Evolutionary conservation across 2,888 invertebrate species (phyloP).

Genomic region (Acronicta leporina): DNA sequence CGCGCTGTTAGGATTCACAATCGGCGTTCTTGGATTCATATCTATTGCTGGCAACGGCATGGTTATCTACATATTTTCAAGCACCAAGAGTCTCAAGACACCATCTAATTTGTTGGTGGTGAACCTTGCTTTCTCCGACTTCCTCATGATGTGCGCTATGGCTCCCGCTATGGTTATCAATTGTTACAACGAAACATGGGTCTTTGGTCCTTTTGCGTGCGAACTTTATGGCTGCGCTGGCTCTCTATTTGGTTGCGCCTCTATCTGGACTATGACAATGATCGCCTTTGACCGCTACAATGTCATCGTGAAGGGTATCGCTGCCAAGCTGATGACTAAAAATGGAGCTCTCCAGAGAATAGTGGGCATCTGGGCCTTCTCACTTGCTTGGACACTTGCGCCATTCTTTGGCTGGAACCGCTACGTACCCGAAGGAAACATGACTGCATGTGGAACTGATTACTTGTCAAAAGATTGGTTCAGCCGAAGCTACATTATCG

Average conservation of each 20-base stretch:
- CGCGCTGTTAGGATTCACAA: constrained; percentile 93
- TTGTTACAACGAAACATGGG: constrained; percentile 94
- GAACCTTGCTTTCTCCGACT: constrained; percentile 97
- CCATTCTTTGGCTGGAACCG: constrained; percentile 97
- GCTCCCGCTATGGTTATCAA: constrained; percentile 95
- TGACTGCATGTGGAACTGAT: constrained; percentile 97
- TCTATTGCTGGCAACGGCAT: constrained; percentile 92
- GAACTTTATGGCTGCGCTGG: constrained; percentile 96
- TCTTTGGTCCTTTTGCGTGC: constrained; percentile 93
- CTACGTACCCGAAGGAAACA: constrained; percentile 97
- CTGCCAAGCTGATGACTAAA: constrained; percentile 95
- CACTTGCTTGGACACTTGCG: constrained; percentile 93
- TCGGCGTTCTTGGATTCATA: constrained; percentile 92
- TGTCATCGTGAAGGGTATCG: constrained; percentile 97
- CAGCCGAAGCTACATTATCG: constrained; percentile 93
- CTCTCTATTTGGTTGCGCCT: constrained; percentile 96
- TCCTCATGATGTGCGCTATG: constrained; percentile 96
- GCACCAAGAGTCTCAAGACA: constrained; percentile 93
- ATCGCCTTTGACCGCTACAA: constrained; percentile 98
- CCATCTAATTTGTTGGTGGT: constrained; percentile 97
- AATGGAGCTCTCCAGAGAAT: constrained; percentile 94
- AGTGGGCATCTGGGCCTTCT: constrained; percentile 93
- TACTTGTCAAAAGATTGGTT: constrained; percentile 93
- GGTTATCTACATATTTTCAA: constrained; percentile 93
- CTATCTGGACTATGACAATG: constrained; percentile 98